These are phyloP conservation scores for Drosophila lacicola DNA, from an alignment of 2,888 invertebrate genomes.

Conservation along the genomic window DNA sequence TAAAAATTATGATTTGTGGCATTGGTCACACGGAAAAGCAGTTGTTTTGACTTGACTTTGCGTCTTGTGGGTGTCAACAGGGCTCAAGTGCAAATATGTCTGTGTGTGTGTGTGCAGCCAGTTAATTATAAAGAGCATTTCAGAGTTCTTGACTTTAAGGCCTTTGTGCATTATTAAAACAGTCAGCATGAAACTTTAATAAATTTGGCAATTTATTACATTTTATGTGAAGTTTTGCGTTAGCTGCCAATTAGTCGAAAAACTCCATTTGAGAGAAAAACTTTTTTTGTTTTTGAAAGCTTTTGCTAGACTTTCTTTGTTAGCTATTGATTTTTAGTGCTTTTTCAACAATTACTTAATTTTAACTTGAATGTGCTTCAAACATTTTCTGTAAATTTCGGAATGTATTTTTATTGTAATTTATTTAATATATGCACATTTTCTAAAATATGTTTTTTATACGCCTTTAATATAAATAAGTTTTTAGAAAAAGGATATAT, in stretches of 20 bases:
- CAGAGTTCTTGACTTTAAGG: slow-evolving; percentile 31
- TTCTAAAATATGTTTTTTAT: background rate
- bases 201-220: slow-evolving; percentile 38
- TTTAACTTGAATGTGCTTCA: background rate
- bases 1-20: slow-evolving; percentile 76
- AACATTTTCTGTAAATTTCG: background rate
- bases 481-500: too few relatives aligned
- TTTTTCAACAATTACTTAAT: background rate
- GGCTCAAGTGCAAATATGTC: slow-evolving; percentile 34
- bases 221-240: slow-evolving; percentile 17
- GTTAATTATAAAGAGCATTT: slow-evolving; percentile 66
- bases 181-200: slow-evolving; percentile 20
- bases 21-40: slow-evolving; percentile 56
- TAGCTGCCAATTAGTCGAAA: slow-evolving; percentile 44
- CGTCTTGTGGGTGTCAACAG: slow-evolving; percentile 17
- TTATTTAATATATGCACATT: background rate
- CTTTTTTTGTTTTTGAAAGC: slow-evolving; percentile 12
- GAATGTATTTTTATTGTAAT: background rate
- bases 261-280: slow-evolving; percentile 25
- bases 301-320: background rate
- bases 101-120: slow-evolving; percentile 38
- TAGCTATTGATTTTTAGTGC: slow-evolving; percentile 24
- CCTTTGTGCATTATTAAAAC: slow-evolving; percentile 25
- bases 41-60: slow-evolving; percentile 14
- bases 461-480: too few relatives aligned